A percentile compares a stretch with the other conserved stretches of the same genome.
phyloP scores from a whole-genome alignment of 2,797 vertebrate genomes.

The Serranus cabrilla region DNA sequence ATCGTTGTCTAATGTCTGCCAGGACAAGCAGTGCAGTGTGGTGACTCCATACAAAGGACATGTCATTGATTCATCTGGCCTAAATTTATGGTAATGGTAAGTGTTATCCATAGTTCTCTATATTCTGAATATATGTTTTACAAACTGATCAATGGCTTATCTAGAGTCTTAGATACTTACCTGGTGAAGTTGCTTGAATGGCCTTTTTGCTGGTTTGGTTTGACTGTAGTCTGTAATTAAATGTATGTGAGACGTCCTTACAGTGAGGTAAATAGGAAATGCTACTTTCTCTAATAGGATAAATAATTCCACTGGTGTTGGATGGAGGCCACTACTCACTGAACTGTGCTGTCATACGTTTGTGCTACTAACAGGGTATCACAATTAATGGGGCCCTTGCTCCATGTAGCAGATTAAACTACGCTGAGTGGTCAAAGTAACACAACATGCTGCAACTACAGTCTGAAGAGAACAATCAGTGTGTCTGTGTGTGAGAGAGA shows the following conservation, averaged over 20 bases:
- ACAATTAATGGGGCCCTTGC: neutral
- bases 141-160: no score
- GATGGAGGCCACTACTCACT: neutral
- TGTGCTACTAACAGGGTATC: neutral
- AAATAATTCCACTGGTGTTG: neutral
- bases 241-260: neutral
- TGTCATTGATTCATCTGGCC: no score
- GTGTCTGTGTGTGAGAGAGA: neutral
- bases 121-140: no score
- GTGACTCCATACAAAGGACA: neutral
- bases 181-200: no score
- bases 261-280: neutral
- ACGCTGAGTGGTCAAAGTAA: neutral
- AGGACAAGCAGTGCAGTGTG: conserved; percentile 10
- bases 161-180: no score
- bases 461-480: conserved; percentile 2
- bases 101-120: no score
- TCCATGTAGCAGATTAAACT: neutral
- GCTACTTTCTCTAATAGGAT: neutral
- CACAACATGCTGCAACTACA: neutral
- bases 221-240: no score
- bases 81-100: no score
- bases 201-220: no score
- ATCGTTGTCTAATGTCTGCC: conserved; percentile 53
- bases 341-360: neutral